phyloP scores from a whole-genome alignment of 2,113 vertebrate genomes.

The Ursus arctos region DNA sequence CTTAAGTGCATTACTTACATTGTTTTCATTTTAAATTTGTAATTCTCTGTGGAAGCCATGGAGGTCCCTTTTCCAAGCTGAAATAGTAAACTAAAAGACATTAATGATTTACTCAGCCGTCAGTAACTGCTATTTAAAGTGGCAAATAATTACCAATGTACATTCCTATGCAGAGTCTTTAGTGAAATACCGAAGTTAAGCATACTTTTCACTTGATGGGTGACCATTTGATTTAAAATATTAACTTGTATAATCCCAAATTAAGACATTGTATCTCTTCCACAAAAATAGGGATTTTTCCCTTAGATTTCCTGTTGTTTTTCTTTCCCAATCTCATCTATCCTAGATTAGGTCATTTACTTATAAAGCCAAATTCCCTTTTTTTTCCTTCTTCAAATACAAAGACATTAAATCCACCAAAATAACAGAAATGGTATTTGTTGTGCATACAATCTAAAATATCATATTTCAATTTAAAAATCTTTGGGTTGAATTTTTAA shows the following conservation, averaged over 20 bases:
- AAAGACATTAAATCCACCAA: conserved; percentile 20
- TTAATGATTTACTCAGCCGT: neutral
- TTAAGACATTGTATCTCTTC: neutral
- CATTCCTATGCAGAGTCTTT: neutral
- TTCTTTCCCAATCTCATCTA: neutral
- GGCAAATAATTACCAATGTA: neutral
- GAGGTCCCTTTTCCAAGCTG: neutral
- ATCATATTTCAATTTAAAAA: conserved; percentile 15
- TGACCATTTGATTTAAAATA: conserved; percentile 33
- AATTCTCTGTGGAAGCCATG: neutral
- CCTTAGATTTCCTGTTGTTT: neutral
- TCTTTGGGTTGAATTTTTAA: neutral
- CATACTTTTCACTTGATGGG: neutral
- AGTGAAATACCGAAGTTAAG: neutral
- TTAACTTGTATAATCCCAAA: neutral
- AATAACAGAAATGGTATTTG: neutral
- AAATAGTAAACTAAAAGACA: conserved; percentile 7
- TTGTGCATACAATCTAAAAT: neutral
- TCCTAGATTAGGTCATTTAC: conserved; percentile 6
- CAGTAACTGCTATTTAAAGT: conserved; percentile 8
- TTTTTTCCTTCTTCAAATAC: neutral
- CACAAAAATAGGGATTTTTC: neutral
- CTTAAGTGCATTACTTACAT: neutral
- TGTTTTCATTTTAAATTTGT: conserved; percentile 57
- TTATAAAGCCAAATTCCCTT: neutral